These are phyloP conservation scores for Triops longicaudatus DNA, from an alignment of 1,140 invertebrate genomes.

Conservation along the genomic window DNA sequence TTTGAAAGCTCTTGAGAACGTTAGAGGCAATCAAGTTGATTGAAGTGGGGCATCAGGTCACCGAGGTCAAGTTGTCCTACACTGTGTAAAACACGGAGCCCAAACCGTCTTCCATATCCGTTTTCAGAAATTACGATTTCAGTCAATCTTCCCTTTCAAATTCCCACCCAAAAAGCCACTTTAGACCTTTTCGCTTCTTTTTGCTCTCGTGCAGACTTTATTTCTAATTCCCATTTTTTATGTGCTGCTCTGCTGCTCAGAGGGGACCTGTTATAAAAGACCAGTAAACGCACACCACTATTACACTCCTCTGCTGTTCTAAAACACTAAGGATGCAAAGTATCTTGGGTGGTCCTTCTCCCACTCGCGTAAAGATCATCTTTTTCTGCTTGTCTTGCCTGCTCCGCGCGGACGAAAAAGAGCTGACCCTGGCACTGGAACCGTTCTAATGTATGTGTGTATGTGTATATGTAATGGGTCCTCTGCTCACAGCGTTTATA, in stretches of 20 bases:
- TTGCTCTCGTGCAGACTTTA: too few relatives aligned
- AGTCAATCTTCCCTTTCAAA: background rate
- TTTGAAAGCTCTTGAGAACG: constrained; percentile 3
- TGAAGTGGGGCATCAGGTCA: constrained; percentile 7
- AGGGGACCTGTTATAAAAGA: background rate
- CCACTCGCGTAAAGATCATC: background rate
- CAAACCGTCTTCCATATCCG: background rate
- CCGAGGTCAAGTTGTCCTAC: background rate
- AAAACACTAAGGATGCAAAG: background rate
- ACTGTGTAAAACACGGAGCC: background rate
- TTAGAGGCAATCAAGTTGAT: constrained; percentile 8
- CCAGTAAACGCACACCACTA: background rate
- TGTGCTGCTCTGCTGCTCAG: background rate
- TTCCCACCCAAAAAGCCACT: background rate
- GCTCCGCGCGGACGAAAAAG: background rate
- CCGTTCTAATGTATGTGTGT: background rate
- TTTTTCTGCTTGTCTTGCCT: background rate
- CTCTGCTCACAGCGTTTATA: background rate
- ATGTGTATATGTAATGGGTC: constrained; percentile 6
- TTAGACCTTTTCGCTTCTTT: background rate
- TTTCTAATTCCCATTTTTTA: background rate
- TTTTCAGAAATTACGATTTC: background rate
- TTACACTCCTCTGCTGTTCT: too few relatives aligned
- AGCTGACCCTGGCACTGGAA: background rate
- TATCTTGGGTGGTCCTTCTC: background rate